Conservation (phyloP, 2,113 vertebrate species). For the Hylia prasina region DNA sequence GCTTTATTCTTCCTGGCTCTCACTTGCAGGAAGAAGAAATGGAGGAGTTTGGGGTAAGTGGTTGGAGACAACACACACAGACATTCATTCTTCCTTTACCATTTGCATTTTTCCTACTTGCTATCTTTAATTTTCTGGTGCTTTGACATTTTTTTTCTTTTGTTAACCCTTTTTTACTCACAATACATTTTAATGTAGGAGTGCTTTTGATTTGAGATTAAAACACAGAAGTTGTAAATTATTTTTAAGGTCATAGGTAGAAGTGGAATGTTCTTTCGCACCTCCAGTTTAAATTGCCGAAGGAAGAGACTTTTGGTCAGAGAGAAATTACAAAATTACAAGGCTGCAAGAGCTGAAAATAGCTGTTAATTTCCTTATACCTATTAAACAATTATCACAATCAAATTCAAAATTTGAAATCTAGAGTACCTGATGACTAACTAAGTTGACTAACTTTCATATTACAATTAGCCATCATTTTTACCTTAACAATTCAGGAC, state of each 20-base stretch:
- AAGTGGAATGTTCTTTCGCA: background rate
- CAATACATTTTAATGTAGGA: conserved; percentile 54
- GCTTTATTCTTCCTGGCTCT: conserved; percentile 92
- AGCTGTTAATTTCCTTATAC: background rate
- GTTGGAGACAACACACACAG: conserved; percentile 68
- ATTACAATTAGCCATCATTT: conserved; percentile 46
- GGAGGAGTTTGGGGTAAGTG: conserved; percentile 99
- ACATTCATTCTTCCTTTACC: conserved; percentile 57
- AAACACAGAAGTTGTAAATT: conserved; percentile 33
- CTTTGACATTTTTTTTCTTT: conserved; percentile 56
- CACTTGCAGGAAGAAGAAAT: conserved; percentile 99
- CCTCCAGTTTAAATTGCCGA: background rate
- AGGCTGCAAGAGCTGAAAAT: background rate
- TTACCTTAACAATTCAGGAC: conserved; percentile 62
- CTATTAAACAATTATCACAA: background rate
- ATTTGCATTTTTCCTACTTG: conserved; percentile 67
- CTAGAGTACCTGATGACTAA: conserved; percentile 29
- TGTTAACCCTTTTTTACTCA: conserved; percentile 73
- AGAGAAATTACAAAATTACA: background rate
- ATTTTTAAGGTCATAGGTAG: background rate
- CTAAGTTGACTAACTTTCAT: conserved; percentile 58
- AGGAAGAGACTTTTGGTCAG: background rate
- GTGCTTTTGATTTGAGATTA: conserved; percentile 70
- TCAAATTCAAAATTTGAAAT: background rate
- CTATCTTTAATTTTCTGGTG: conserved; percentile 64